Evolutionary conservation across 2,888 invertebrate species (phyloP).

Genomic region (Cryptops parisi): DNA sequence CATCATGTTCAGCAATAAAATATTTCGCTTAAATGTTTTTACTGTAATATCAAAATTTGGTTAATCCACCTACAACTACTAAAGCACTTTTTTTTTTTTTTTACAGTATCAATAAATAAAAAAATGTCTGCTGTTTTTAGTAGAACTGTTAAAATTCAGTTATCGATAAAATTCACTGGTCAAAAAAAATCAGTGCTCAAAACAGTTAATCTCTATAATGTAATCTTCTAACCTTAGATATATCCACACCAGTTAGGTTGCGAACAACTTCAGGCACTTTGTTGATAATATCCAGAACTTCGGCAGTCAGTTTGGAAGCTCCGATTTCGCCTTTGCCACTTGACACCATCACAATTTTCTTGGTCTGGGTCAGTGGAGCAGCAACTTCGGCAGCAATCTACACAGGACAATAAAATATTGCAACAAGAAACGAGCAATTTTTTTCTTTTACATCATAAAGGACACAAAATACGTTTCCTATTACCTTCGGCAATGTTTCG

Average conservation of each 20-base stretch:
- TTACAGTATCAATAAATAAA: too few species aligned
- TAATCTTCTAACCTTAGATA: constrained; percentile 34
- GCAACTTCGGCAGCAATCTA: constrained; percentile 94
- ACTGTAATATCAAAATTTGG: too few species aligned
- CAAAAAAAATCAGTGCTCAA: too few species aligned
- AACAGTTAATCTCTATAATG: not conserved
- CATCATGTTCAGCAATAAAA: too few species aligned
- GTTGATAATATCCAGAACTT: constrained; percentile 82
- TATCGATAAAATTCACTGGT: too few species aligned
- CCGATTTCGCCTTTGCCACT: constrained; percentile 76
- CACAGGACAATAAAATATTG: constrained; percentile 6
- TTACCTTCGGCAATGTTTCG: constrained; percentile 83
- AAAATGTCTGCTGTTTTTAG: not conserved
- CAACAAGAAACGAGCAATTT: not conserved
- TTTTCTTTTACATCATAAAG: not conserved
- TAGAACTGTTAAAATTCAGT: not conserved
- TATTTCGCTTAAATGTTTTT: too few species aligned
- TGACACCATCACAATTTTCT: constrained; percentile 93
- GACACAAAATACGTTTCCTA: too few species aligned
- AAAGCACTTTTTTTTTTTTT: too few species aligned
- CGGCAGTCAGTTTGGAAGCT: constrained; percentile 84
- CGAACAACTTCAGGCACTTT: constrained; percentile 84
- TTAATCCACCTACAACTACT: too few species aligned
- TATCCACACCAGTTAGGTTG: constrained; percentile 84
- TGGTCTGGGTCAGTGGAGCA: constrained; percentile 82